Evolutionary conservation across 2,888 invertebrate species (phyloP), one percentile per base, ranked within the genome.

Genomic region (Malacosoma neustria): DNA sequence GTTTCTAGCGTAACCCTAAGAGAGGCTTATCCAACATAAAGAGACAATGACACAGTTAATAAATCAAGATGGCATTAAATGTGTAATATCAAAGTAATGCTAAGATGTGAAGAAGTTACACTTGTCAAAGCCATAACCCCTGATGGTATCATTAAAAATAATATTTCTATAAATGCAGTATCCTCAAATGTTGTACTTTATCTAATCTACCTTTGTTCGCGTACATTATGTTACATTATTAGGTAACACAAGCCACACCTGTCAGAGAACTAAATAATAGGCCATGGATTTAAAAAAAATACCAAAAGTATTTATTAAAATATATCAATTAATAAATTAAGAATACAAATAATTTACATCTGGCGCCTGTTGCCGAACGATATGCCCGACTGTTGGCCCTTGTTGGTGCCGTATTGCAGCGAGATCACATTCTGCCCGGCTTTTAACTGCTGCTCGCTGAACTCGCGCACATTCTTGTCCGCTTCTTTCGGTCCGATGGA

Each of bases 321-420:
- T 48, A 47, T 51, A 51, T 50, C 46, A 58, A 51, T 45, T 54
- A 44, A 59, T 53, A 55, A 57, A 58, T 51, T 47, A 54, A 43
- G n/a, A 49, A 42, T 44, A 41, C 37, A 47, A 54, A 39, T 43
- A 44, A 38, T 88, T 92, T 91, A 97, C 93, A 97, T 97, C 82
- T 98, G 98, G 69, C 98, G 91, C 58, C 95, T 95, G 82, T 95
- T 97, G 55, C 98, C 98, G 72, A 98, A 96, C 61, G 94, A 97
- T 72, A 98, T 95, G 42, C 98, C 99, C 41, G 94, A 93, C 80
- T 98, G 98, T 65, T 90, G 97, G 34, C 98, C 98, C 80, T 98
- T 98, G 89, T 99, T 99, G 63, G 95, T 95, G 40, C 99, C 99
- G 79, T 97, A 97, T 75, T 99, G 98, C 43, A 98, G 89, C 33